Percentiles rank a stretch among this genome's conserved stretches.
Evolutionary conservation across 2,797 vertebrate genomes (phyloP).

Genomic region (Aphelocoma californica): DNA sequence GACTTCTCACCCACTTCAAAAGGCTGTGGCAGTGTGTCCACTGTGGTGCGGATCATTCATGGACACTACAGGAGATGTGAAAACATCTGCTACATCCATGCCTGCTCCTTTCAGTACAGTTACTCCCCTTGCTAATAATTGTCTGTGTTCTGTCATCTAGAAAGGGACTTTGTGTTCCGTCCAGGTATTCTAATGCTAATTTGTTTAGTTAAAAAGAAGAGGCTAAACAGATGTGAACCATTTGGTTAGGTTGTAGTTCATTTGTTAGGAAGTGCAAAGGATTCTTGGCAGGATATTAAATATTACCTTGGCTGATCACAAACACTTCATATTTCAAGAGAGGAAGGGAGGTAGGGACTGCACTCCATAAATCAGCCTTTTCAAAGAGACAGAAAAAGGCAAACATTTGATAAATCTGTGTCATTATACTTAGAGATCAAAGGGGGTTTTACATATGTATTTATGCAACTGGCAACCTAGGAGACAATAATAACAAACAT

Average conservation of each 20-base stretch:
- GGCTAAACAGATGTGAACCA: constrained; percentile 77
- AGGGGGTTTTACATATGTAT: constrained; percentile 70
- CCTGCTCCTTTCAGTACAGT: constrained; percentile 25
- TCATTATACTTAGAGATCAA: constrained; percentile 73
- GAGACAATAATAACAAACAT: constrained; percentile 66
- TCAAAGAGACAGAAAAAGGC: constrained; percentile 74
- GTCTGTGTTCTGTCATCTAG: constrained; percentile 74
- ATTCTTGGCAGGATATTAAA: constrained; percentile 78
- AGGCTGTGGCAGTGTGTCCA: not conserved
- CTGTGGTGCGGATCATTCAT: not conserved
- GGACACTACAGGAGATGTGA: constrained; percentile 48
- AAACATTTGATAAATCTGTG: constrained; percentile 79
- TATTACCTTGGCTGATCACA: constrained; percentile 77
- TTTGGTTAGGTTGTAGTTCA: constrained; percentile 75
- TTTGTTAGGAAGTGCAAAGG: constrained; percentile 76
- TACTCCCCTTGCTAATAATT: constrained; percentile 63
- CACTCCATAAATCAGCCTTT: constrained; percentile 74
- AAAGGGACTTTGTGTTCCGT: constrained; percentile 68
- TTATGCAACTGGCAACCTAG: constrained; percentile 67
- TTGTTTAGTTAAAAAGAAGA: constrained; percentile 73
- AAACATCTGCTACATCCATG: constrained; percentile 41
- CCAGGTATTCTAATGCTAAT: constrained; percentile 78
- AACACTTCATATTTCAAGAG: constrained; percentile 81
- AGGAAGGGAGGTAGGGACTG: constrained; percentile 67
- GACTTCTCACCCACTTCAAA: constrained; percentile 29